phyloP scores from a whole-genome alignment of 2,797 vertebrate species.

The Melopsittacus undulatus region DNA sequence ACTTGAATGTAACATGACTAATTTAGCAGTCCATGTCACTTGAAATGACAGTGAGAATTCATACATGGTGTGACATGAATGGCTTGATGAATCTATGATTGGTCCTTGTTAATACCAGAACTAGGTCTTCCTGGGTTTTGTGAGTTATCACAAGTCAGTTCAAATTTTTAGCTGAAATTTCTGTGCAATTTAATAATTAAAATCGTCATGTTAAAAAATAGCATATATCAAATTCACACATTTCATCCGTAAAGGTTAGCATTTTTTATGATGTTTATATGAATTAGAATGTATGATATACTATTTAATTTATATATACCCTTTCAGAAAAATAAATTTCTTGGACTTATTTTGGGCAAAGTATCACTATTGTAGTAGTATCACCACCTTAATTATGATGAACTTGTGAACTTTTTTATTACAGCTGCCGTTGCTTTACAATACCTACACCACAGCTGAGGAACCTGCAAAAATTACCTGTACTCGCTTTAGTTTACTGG shows the following conservation, averaged over 20 bases:
- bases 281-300: background rate
- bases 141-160: fast-evolving
- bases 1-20: background rate
- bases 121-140: background rate
- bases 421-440: background rate
- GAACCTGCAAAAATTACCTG: background rate
- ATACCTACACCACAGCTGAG: background rate
- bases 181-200: background rate
- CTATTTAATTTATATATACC: background rate
- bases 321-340: background rate
- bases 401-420: background rate
- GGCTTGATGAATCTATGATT: background rate
- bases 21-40: background rate
- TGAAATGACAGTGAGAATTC: background rate
- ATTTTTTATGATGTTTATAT: background rate
- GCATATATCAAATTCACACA: background rate
- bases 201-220: background rate
- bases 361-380: background rate
- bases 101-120: background rate
- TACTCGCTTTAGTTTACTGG: background rate
- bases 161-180: background rate
- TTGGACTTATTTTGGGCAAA: background rate
- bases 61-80: background rate
- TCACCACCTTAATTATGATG: background rate
- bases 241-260: background rate